A percentile compares a stretch with the other conserved stretches of the same genome.
These are phyloP conservation scores for Myoxocephalus aenaeus DNA, from an alignment of 2,797 vertebrate genomes.

Conservation along the genomic window DNA sequence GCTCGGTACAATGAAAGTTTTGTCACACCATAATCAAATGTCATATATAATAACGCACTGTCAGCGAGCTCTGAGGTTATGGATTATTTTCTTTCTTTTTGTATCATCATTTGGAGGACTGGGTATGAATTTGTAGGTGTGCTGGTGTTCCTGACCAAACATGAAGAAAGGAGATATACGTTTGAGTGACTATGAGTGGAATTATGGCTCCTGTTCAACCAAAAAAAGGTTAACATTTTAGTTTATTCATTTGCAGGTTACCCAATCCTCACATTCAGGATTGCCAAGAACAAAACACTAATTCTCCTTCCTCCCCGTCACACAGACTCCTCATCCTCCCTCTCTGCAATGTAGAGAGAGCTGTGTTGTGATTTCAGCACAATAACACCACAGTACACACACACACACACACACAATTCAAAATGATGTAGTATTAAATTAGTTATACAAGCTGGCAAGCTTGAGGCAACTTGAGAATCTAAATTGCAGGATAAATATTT, in stretches of 20 bases:
- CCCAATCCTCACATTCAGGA: conserved; percentile 31
- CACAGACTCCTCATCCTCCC: conserved; percentile 36
- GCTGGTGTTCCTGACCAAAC: not conserved
- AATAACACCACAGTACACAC: conserved; percentile 19
- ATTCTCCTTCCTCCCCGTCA: conserved; percentile 38
- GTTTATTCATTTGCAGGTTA: conserved; percentile 37
- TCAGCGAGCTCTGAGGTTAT: conserved; percentile 39
- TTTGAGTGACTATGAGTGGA: not conserved
- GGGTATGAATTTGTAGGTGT: not conserved
- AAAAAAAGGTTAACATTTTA: conserved; percentile 13
- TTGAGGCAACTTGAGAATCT: conserved; percentile 35
- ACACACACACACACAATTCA: conserved; percentile 18
- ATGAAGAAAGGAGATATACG: not conserved
- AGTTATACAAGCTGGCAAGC: not conserved
- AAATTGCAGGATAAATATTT: conserved; percentile 62
- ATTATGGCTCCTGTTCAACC: not conserved
- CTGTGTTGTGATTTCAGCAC: conserved; percentile 36
- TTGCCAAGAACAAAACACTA: conserved; percentile 51
- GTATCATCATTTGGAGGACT: conserved; percentile 11
- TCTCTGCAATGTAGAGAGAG: conserved; percentile 28
- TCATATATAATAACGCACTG: conserved; percentile 28
- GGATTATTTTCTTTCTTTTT: conserved; percentile 6
- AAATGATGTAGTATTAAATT: conserved; percentile 27
- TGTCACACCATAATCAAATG: conserved; percentile 57
- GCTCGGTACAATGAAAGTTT: conserved; percentile 50